Conservation (phyloP, 1,140 invertebrate genomes). For the Diprion similis region DNA sequence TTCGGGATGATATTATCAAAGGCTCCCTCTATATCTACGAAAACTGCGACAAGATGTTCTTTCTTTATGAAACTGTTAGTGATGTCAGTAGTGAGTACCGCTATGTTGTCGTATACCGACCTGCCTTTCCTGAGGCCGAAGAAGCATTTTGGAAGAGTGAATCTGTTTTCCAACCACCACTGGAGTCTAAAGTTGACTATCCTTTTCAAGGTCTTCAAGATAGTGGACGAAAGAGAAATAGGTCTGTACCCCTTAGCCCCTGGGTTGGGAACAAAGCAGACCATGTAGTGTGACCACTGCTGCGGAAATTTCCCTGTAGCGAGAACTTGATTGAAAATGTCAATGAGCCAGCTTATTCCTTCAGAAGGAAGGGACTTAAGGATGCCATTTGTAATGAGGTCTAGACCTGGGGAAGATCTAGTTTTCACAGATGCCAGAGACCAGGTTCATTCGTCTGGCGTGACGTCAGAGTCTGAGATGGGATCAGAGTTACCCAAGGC, state of each 20-base stretch:
- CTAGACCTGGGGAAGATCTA: not conserved
- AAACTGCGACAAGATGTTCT: not conserved
- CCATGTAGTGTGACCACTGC: slow-evolving; percentile 17
- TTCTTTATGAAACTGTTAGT: slow-evolving; percentile 11
- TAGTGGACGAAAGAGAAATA: too few relatives aligned
- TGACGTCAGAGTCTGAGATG: not conserved
- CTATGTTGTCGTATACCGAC: not conserved
- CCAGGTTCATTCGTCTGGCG: not conserved
- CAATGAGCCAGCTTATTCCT: not conserved
- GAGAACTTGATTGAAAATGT: slow-evolving; percentile 17
- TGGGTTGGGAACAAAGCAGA: not conserved
- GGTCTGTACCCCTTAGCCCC: not conserved
- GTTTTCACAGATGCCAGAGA: not conserved
- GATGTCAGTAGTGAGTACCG: slow-evolving; percentile 18
- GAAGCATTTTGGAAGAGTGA: too few relatives aligned
- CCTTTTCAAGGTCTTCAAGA: too few relatives aligned
- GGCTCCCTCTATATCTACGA: slow-evolving; percentile 22
- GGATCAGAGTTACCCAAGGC: not conserved
- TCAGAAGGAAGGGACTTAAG: not conserved
- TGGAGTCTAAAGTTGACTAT: too few relatives aligned
- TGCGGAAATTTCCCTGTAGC: slow-evolving; percentile 15
- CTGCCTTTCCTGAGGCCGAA: too few relatives aligned
- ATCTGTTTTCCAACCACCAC: too few relatives aligned
- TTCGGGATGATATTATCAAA: slow-evolving; percentile 19
- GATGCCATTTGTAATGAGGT: not conserved